Conservation (phyloP, 2,797 vertebrate species). For the Sardinella longiceps region DNA sequence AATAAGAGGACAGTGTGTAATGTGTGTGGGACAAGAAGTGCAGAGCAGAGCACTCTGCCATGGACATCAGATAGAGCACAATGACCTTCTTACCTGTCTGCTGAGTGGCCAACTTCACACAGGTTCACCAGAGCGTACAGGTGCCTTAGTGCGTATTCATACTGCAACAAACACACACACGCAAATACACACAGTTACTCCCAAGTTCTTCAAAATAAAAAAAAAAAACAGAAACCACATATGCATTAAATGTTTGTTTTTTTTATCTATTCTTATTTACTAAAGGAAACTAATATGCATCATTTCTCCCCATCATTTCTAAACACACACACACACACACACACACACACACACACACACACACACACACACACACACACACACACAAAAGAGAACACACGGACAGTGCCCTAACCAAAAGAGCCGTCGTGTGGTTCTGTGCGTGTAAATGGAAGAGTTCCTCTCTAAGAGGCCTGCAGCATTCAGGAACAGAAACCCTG, state of each 20-base stretch:
- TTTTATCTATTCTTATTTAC: no score
- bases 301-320: no score
- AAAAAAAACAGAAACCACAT: no score
- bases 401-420: no score
- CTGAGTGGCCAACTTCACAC: constrained; percentile 83
- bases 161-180: constrained; percentile 75
- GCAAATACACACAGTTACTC: not conserved
- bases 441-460: not conserved
- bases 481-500: not conserved
- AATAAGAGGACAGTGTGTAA: not conserved
- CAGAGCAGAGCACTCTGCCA: not conserved
- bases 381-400: no score
- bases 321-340: no score
- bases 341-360: no score
- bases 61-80: not conserved
- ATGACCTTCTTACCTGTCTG: constrained; percentile 76
- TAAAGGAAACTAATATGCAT: no score
- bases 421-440: not conserved
- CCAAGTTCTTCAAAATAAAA: no score
- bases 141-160: constrained; percentile 88
- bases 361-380: no score
- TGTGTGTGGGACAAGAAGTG: not conserved
- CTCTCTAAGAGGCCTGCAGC: not conserved
- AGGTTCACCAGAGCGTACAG: constrained; percentile 91
- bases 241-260: no score